Evolutionary conservation across 2,888 invertebrate genomes (phyloP), one percentile per base, ranked within the genome.

Genomic region (Drosophila anomalata): DNA sequence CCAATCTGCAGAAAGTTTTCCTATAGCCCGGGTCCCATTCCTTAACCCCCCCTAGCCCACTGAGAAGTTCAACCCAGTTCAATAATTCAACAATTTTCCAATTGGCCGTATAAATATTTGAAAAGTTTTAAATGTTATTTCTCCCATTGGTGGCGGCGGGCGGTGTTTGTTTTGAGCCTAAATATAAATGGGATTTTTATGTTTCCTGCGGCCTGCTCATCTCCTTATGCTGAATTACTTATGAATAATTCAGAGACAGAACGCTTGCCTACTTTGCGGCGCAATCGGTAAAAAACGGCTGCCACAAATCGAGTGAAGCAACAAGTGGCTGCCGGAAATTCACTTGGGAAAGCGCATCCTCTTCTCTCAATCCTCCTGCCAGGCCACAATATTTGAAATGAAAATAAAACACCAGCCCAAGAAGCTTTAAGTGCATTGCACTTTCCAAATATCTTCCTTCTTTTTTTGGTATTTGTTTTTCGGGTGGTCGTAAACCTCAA

Each of bases 81-180:
- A 87, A 87, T 87, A 81, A 87, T 78, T 82, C 69, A 75, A 55
- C 83, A 83, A 86, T 74, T 86, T 62, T 86, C 73, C 72, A 76
- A 77, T 80, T 78, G 80, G 76, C 33, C 79, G 57, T 65, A 81
- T 87, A 76, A 73, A 76, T 75, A 78, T 77, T 80, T 73, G 70
- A 76, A 61, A 58, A 65, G 33, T 55, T 75, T 68, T 62, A 69
- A 75, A 71, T 77, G 59, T 63, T 63, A 24, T 62, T 71, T 17
- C 36, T n/a, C 29, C 7, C 29, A 7, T 20, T 41, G 14, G 11
- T 4, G 33, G 44, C 12, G 50, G 26, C 7, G 24, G 31, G 24
- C 14, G 36, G 36, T 42, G 70, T 59, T 71, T 72, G 51, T 58
- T 51, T 58, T 57, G 41, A 42, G 50, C 63, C 69, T 48, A 63